These are phyloP conservation scores for Aldrovandia affinis DNA, from an alignment of 2,797 vertebrate species.

Conservation along the genomic window DNA sequence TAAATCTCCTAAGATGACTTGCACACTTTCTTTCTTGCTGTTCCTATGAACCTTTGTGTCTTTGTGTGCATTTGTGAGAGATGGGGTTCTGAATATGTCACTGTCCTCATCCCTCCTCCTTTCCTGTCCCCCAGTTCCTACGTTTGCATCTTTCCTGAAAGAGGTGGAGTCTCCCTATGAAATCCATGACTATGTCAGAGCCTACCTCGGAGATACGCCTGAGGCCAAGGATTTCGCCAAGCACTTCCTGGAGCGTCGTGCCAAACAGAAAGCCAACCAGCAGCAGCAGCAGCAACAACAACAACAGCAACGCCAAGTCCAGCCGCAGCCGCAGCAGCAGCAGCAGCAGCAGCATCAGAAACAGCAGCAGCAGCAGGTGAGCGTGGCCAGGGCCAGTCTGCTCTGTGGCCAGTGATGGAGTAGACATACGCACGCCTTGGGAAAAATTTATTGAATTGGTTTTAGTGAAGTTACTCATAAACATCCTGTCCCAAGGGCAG, in stretches of 20 bases:
- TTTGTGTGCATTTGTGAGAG: no score
- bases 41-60: background rate
- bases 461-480: no score
- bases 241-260: constrained; percentile 98
- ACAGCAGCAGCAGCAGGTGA: constrained; percentile 70
- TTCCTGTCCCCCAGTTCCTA: constrained; percentile 82
- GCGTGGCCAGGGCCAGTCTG: background rate
- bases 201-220: constrained; percentile 94
- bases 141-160: constrained; percentile 97
- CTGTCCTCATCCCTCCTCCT: constrained; percentile 25
- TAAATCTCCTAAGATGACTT: no score
- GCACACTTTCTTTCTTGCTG: background rate
- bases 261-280: constrained; percentile 96
- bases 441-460: no score
- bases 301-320: constrained; percentile 65
- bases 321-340: constrained; percentile 74
- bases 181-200: constrained; percentile 96
- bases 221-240: constrained; percentile 99
- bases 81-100: background rate
- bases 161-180: constrained; percentile 98
- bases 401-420: no score
- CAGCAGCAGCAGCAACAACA: constrained; percentile 81
- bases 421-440: no score
- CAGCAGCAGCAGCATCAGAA: constrained; percentile 78
- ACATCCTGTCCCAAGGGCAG: no score